phyloP scores from a whole-genome alignment of 2,797 vertebrate genomes.

The Denticeps clupeoides region DNA sequence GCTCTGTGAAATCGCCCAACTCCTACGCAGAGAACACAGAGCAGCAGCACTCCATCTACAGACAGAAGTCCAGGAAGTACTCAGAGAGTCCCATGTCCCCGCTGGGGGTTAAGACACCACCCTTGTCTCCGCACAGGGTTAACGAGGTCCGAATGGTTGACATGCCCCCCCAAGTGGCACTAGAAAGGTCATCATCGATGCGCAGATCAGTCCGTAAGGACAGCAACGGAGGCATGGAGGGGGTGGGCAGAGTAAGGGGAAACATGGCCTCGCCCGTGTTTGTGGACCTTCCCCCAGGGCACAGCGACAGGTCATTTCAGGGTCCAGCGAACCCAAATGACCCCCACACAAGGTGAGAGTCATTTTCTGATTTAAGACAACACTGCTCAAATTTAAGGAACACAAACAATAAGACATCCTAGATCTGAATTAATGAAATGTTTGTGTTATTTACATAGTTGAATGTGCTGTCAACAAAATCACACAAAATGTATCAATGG shows the following conservation, averaged over 20 bases:
- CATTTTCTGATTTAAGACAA: no score
- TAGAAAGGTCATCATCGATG: slow-evolving; percentile 65
- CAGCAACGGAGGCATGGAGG: slow-evolving; percentile 42
- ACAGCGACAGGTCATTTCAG: slow-evolving; percentile 59
- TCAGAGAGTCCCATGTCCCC: slow-evolving; percentile 63
- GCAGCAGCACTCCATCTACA: slow-evolving; percentile 56
- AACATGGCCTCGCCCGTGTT: slow-evolving; percentile 50
- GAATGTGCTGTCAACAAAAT: no score
- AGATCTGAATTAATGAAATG: no score
- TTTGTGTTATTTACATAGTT: no score
- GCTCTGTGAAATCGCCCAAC: slow-evolving; percentile 61
- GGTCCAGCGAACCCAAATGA: slow-evolving; percentile 54
- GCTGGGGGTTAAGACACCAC: slow-evolving; percentile 65
- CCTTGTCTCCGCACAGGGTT: slow-evolving; percentile 68
- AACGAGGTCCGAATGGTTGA: slow-evolving; percentile 67
- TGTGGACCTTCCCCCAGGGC: slow-evolving; percentile 52
- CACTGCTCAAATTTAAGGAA: no score
- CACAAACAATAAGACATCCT: no score
- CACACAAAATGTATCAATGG: no score
- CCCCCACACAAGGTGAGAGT: slow-evolving; percentile 76
- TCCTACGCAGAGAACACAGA: slow-evolving; percentile 67
- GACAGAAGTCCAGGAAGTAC: slow-evolving; percentile 72
- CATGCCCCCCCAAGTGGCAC: slow-evolving; percentile 49
- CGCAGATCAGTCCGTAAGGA: slow-evolving; percentile 72
- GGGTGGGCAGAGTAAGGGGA: slow-evolving; percentile 46